Conservation (phyloP, 2,113 vertebrate genomes). For the Oryctolagus cuniculus region DNA sequence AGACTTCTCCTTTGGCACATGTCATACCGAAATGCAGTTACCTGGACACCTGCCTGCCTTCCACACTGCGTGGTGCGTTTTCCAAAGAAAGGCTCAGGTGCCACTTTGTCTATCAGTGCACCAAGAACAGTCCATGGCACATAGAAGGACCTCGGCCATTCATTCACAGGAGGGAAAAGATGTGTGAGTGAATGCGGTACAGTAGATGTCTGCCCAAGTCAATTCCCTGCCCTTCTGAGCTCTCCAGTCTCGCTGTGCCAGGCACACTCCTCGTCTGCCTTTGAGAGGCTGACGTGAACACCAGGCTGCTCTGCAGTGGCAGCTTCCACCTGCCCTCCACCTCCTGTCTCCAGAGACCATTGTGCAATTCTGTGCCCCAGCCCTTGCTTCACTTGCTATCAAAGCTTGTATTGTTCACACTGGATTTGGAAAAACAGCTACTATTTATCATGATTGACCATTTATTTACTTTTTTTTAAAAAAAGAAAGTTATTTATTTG, state of each 20-base stretch:
- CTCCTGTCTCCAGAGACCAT: background rate
- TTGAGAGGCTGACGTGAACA: background rate
- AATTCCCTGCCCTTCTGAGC: background rate
- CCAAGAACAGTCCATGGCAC: background rate
- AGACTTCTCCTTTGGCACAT: background rate
- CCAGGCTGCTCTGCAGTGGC: background rate
- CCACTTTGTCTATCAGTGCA: background rate
- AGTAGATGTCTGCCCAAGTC: background rate
- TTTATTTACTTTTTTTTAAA: too few species aligned
- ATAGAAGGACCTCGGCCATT: background rate
- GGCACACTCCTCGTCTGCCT: background rate
- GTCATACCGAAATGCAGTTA: rapidly evolving
- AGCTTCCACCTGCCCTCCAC: too few species aligned
- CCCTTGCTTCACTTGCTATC: background rate
- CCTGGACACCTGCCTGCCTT: background rate
- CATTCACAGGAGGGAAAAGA: background rate
- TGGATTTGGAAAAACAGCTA: background rate
- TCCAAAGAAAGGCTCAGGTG: background rate
- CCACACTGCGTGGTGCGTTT: background rate
- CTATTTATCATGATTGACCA: background rate
- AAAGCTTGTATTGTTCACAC: background rate
- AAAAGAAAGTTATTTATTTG: too few species aligned
- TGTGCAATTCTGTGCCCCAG: background rate
- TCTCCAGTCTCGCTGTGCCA: background rate
- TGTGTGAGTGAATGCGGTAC: background rate